These are phyloP conservation scores for Drosophila mulleri DNA, from an alignment of 2,888 invertebrate genomes.

Conservation along the genomic window DNA sequence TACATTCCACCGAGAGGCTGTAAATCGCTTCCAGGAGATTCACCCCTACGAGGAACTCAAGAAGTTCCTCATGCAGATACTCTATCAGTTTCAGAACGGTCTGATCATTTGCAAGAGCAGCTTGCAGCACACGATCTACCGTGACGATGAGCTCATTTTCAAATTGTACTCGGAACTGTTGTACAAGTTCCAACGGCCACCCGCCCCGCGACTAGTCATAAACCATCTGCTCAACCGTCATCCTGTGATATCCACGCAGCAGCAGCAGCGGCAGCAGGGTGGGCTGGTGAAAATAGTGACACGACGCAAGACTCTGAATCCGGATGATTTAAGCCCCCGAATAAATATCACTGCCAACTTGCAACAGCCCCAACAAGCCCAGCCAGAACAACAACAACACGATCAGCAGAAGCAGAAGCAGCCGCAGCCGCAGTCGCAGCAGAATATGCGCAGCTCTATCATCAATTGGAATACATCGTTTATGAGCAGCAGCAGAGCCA, in stretches of 20 bases:
- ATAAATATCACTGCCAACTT: neutral
- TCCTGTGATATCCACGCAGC: neutral
- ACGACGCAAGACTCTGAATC: conserved; percentile 46
- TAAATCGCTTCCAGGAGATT: conserved; percentile 57
- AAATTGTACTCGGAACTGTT: conserved; percentile 70
- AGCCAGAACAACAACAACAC: too few species aligned
- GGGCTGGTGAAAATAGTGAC: neutral
- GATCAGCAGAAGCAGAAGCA: neutral
- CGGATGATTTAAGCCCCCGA: conserved; percentile 5
- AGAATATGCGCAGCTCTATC: neutral
- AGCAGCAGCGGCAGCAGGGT: neutral
- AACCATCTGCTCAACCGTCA: neutral
- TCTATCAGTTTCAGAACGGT: conserved; percentile 81
- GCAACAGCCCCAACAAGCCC: neutral
- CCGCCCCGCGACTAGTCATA: conserved; percentile 75
- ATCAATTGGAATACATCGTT: conserved; percentile 23
- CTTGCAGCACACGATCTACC: conserved; percentile 62
- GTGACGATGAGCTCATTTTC: conserved; percentile 49
- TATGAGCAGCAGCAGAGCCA: neutral
- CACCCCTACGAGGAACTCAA: conserved; percentile 58
- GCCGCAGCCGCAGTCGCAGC: too few species aligned
- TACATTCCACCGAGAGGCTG: conserved; percentile 54
- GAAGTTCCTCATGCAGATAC: conserved; percentile 67
- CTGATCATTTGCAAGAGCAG: conserved; percentile 76
- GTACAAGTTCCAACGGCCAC: conserved; percentile 68